Percentiles rank a stretch among this genome's conserved stretches.
phyloP scores from a whole-genome alignment of 1,140 invertebrate species.

The Drosophila fuyamai region DNA sequence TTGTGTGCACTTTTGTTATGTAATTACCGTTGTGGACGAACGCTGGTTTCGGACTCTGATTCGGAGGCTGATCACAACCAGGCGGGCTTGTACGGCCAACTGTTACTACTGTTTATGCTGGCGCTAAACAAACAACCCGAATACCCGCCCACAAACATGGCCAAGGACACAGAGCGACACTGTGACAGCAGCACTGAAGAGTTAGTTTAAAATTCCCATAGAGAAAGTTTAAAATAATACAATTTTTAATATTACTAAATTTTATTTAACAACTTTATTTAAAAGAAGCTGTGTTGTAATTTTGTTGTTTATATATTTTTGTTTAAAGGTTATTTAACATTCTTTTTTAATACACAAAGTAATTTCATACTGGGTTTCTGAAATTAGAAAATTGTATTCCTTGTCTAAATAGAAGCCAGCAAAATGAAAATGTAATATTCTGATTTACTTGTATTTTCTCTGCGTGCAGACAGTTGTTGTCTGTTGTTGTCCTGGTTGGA shows the following conservation, averaged over 20 bases:
- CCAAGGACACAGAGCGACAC: slow-evolving; percentile 30
- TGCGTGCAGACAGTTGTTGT: slow-evolving; percentile 11
- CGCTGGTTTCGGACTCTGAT: slow-evolving; percentile 16
- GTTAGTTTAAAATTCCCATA: neutral
- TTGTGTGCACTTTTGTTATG: slow-evolving; percentile 73
- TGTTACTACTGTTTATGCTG: slow-evolving; percentile 80
- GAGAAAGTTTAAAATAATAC: too few species aligned
- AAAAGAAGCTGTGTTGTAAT: too few species aligned
- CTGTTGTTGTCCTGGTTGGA: slow-evolving; percentile 35
- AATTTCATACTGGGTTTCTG: too few species aligned
- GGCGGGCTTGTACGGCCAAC: slow-evolving; percentile 64
- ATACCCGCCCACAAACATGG: slow-evolving; percentile 41
- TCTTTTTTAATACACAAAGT: too few species aligned
- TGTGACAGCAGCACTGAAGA: slow-evolving; percentile 3
- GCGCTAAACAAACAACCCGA: slow-evolving; percentile 65
- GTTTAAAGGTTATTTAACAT: too few species aligned
- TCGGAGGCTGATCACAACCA: slow-evolving; percentile 1
- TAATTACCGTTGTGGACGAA: slow-evolving; percentile 62
- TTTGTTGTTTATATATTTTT: too few species aligned
- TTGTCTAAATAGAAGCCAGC: too few species aligned
- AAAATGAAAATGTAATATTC: too few species aligned
- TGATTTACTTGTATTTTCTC: neutral
- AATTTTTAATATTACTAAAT: too few species aligned
- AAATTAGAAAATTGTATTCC: too few species aligned
- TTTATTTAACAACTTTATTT: too few species aligned